Base-by-base conservation (phyloP, 1,140 invertebrate genomes). In the Rhagoletis zephyria region DNA sequence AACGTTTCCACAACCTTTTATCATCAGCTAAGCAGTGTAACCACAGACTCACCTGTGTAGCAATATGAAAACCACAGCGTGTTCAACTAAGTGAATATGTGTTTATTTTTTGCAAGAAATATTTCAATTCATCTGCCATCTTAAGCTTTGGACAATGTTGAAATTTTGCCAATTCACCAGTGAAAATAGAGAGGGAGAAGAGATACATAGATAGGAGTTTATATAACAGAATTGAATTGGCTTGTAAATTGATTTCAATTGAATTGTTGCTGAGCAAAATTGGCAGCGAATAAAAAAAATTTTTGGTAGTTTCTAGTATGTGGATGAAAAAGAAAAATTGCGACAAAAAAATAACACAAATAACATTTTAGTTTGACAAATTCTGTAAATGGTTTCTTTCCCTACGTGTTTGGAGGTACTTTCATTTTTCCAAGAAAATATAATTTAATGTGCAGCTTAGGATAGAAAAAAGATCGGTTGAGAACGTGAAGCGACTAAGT, bases 261-360 rank as follows among this genome's bases (percentile, higher is more conserved):
- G 65, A 45, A 70, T 70, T 70, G 65, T 70, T 10, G 30, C 30
- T 19, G 16, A 19, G 64, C 64, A n/a, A 65, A 65, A 65, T 65
- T 65, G 64, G 64, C 64, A 63, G 61, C 61, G 12, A 63, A 63
- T 14, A 63, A 14, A 10, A 7, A 56, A 56, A 56, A 56, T 30
- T 30, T 30, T 30, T 30, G 30, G 30, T 30, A 30, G 30, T 30
- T 30, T 30, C 30, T 30, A 30, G 10, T 63, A 63, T 4, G 61
- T 63, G 61, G 10, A 14, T 12, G 61, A 63, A 14, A n/a, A n/a
- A 63, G 12, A 0, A 63, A 63, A 63, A n/a, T 63, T 63, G 61
- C 16, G 16, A 14, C 16, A 14, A 16, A 30, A 30, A 30, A 5
- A 7, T 56, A 5, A 56, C 51, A 56, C 51, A 56, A 56, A 56